A percentile compares a stretch with the other conserved stretches of the same genome.
These are phyloP conservation scores for Seira ritae DNA, from an alignment of 2,888 invertebrate species.

Conservation along the genomic window DNA sequence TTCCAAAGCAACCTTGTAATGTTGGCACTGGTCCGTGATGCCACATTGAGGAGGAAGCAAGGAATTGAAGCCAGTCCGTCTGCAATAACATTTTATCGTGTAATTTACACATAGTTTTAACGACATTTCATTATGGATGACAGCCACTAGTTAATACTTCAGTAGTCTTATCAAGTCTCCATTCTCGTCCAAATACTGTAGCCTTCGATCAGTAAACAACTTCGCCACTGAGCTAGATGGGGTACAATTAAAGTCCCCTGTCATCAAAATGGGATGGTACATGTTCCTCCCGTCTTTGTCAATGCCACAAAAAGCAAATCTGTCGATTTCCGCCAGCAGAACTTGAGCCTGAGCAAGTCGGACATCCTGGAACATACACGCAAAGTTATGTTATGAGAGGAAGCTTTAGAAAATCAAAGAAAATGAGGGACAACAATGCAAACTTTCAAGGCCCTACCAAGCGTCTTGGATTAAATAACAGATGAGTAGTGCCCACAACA, in stretches of 20 bases:
- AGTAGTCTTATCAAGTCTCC: slow-evolving; percentile 34
- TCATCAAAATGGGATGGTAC: slow-evolving; percentile 88
- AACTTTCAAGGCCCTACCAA: slow-evolving; percentile 74
- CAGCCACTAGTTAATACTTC: slow-evolving; percentile 72
- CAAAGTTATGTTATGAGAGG: not conserved
- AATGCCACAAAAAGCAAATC: slow-evolving; percentile 80
- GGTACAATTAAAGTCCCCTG: slow-evolving; percentile 94
- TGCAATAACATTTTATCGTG: not conserved
- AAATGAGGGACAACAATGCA: no score
- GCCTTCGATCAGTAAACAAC: slow-evolving; percentile 81
- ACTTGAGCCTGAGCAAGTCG: slow-evolving; percentile 91
- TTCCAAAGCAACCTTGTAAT: slow-evolving; percentile 72
- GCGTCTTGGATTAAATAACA: slow-evolving; percentile 93
- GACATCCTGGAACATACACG: slow-evolving; percentile 81
- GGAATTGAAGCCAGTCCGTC: slow-evolving; percentile 24
- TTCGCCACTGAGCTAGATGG: slow-evolving; percentile 85
- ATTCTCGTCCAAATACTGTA: slow-evolving; percentile 50
- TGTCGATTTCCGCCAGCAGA: slow-evolving; percentile 89
- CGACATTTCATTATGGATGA: not conserved
- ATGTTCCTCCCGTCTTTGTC: slow-evolving; percentile 75
- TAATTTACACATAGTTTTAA: not conserved
- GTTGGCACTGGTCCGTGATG: slow-evolving; percentile 77
- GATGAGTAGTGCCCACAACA: slow-evolving; percentile 94
- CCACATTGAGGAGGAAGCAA: slow-evolving; percentile 75
- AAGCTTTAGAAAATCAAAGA: no score